These are phyloP conservation scores for Mactromeris polynyma DNA, from an alignment of 2,888 invertebrate genomes.

Conservation along the genomic window DNA sequence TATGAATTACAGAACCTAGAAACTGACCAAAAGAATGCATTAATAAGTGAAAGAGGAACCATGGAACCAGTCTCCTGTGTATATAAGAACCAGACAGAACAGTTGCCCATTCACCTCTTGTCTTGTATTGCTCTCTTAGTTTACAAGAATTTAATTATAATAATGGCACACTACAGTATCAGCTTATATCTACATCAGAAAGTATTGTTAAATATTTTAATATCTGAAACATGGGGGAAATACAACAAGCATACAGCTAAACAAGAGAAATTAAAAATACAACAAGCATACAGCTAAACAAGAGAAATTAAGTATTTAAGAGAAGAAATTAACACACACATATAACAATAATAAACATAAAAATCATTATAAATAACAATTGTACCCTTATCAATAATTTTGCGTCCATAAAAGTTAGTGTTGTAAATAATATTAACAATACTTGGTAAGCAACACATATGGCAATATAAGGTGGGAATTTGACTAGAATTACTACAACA, in stretches of 20 bases:
- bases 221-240: no score
- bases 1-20: no score
- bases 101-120: no score
- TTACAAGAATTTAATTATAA: no score
- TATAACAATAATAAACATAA: not conserved
- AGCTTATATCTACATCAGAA: no score
- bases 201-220: no score
- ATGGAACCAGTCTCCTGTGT: no score
- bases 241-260: not conserved
- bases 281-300: not conserved
- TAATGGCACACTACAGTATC: no score
- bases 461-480: not conserved
- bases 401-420: not conserved
- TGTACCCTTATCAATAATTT: not conserved
- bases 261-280: not conserved
- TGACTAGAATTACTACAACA: not conserved
- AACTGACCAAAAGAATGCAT: no score
- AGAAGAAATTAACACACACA: not conserved
- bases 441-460: not conserved
- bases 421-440: not conserved
- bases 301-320: not conserved
- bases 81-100: no score
- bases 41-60: no score
- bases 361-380: not conserved
- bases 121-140: no score